A percentile compares a stretch with the other conserved stretches of the same genome.
These are phyloP conservation scores for Cephus nigrinus DNA, from an alignment of 2,888 invertebrate species.

Conservation along the genomic window DNA sequence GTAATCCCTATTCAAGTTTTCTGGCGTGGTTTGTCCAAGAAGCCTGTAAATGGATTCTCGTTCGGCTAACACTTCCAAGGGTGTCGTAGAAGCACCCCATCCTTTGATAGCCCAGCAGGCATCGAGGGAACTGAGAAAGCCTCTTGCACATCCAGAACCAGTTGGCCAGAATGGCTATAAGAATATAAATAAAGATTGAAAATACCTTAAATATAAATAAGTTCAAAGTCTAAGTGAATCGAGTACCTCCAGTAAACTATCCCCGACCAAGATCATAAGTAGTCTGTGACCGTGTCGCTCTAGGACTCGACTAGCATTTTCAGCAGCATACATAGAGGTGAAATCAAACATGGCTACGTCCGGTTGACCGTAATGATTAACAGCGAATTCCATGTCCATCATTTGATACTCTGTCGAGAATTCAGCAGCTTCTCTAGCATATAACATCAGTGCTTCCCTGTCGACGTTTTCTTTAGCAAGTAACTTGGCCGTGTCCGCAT, in stretches of 20 bases:
- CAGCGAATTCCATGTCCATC: slow-evolving; percentile 91
- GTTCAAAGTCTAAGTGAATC: not conserved
- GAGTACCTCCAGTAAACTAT: slow-evolving; percentile 89
- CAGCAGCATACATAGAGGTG: slow-evolving; percentile 98
- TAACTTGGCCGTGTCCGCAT: slow-evolving; percentile 88
- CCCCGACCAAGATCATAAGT: slow-evolving; percentile 92
- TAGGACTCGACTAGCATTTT: slow-evolving; percentile 90
- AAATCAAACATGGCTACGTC: slow-evolving; percentile 99
- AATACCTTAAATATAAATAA: not conserved
- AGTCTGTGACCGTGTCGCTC: slow-evolving; percentile 81
- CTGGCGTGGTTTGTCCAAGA: slow-evolving; percentile 92
- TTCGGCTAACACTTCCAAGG: slow-evolving; percentile 90
- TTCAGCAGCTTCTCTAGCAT: slow-evolving; percentile 94
- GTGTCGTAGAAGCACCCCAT: slow-evolving; percentile 80
- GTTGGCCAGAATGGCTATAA: slow-evolving; percentile 96
- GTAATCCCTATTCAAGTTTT: slow-evolving; percentile 92
- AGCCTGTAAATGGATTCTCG: slow-evolving; percentile 93
- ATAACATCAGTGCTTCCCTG: slow-evolving; percentile 86
- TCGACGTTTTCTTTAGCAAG: slow-evolving; percentile 91
- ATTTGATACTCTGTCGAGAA: slow-evolving; percentile 91
- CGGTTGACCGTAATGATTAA: slow-evolving; percentile 97
- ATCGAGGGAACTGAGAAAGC: slow-evolving; percentile 95
- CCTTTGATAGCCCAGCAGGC: slow-evolving; percentile 94
- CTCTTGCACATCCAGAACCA: slow-evolving; percentile 97
- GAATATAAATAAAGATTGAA: slow-evolving; percentile 19